A percentile compares a stretch with the other conserved stretches of the same genome.
Evolutionary conservation across 2,113 vertebrate species (phyloP).

Genomic region (Takifugu flavidus): DNA sequence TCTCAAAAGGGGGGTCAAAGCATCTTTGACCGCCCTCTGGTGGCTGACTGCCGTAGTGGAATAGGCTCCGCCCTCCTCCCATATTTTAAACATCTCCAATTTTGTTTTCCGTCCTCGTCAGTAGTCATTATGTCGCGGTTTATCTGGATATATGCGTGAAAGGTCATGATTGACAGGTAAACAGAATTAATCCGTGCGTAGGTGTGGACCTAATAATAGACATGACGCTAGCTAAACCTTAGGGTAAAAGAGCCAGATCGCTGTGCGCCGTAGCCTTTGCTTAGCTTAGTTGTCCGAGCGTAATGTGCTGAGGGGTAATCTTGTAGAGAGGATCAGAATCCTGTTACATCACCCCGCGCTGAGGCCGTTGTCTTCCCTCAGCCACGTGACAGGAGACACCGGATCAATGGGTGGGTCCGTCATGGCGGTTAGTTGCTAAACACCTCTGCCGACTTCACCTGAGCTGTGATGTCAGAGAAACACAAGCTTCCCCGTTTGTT

Average conservation of each 20-base stretch:
- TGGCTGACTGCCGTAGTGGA: too few relatives aligned
- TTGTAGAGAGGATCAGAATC: constrained; percentile 30
- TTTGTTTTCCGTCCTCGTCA: background rate
- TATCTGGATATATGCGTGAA: too few relatives aligned
- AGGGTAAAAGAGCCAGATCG: too few relatives aligned
- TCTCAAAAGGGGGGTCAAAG: too few relatives aligned
- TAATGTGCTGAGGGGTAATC: constrained; percentile 30
- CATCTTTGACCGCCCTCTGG: too few relatives aligned
- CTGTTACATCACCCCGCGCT: constrained; percentile 55
- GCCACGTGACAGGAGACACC: constrained; percentile 39
- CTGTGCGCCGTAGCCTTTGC: background rate
- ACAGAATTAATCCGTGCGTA: too few relatives aligned
- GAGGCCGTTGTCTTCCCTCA: constrained; percentile 40
- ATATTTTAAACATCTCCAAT: too few relatives aligned
- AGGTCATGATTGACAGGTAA: too few relatives aligned
- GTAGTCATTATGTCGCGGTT: too few relatives aligned
- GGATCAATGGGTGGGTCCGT: constrained; percentile 4
- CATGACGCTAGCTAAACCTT: too few relatives aligned
- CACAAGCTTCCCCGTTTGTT: background rate
- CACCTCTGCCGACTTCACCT: background rate
- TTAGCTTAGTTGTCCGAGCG: background rate
- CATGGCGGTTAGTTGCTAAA: background rate
- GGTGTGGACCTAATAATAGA: too few relatives aligned
- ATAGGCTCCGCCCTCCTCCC: too few relatives aligned
- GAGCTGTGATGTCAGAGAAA: constrained; percentile 1